Conservation (phyloP, 1,140 invertebrate species). For the Dendrolimus kikuchii region DNA sequence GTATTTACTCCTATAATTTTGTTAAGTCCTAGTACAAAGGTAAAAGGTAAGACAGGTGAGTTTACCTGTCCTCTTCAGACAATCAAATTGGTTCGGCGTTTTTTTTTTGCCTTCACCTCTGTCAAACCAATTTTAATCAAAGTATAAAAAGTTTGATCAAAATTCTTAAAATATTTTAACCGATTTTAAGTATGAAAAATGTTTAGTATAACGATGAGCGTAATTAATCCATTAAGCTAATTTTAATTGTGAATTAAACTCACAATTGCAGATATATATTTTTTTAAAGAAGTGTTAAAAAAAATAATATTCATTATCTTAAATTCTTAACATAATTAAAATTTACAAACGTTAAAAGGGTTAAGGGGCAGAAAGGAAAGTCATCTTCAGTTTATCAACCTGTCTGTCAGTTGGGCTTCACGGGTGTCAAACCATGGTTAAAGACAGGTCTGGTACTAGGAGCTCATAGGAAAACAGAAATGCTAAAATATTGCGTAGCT, state of each 20-base stretch:
- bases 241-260: no score
- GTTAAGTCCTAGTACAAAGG: slow-evolving; percentile 51
- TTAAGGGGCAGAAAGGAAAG: no score
- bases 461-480: slow-evolving; percentile 17
- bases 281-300: no score
- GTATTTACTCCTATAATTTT: slow-evolving; percentile 20
- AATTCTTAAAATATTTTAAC: no score
- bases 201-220: no score
- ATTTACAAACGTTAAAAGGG: no score
- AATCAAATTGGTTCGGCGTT: background rate
- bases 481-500: slow-evolving; percentile 1
- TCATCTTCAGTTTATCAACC: no score
- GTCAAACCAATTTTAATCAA: background rate
- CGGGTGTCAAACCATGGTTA: slow-evolving; percentile 50
- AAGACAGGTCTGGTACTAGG: slow-evolving; percentile 57
- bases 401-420: slow-evolving; percentile 52
- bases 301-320: no score
- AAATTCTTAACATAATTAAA: no score
- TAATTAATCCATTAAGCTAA: no score
- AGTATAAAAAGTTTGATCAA: slow-evolving; percentile 1
- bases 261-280: no score
- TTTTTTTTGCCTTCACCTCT: background rate
- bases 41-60: slow-evolving; percentile 56
- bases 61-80: slow-evolving; percentile 30
- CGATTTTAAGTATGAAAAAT: no score